phyloP scores from a whole-genome alignment of 2,888 invertebrate genomes.

The Phasia obesa region DNA sequence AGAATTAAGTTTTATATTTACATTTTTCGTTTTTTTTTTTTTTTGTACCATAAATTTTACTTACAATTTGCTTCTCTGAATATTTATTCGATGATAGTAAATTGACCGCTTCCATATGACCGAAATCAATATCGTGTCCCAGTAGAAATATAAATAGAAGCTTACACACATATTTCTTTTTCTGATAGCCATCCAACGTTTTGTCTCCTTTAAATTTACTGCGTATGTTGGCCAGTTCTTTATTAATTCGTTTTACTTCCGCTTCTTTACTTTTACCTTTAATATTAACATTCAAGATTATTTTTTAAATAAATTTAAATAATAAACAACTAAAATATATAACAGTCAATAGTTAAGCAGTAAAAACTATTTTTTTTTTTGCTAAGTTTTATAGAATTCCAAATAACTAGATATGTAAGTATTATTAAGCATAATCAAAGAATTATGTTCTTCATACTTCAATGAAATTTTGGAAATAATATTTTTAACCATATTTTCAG shows the following conservation, averaged over 20 bases:
- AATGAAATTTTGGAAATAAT: too few species aligned
- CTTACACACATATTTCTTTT: constrained; percentile 99
- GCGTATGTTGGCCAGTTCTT: constrained; percentile 99
- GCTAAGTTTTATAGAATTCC: too few species aligned
- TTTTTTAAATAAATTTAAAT: not conserved
- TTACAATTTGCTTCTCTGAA: constrained; percentile 99
- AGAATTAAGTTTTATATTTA: not conserved
- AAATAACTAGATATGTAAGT: too few species aligned
- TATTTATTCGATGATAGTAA: constrained; percentile 99
- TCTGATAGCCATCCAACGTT: constrained; percentile 99
- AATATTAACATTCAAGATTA: constrained; percentile 67
- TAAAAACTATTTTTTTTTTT: too few species aligned
- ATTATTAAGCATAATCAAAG: too few species aligned
- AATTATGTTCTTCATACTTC: too few species aligned
- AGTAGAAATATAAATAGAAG: constrained; percentile 99
- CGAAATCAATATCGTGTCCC: constrained; percentile 99
- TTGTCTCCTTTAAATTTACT: constrained; percentile 99
- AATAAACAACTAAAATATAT: too few species aligned
- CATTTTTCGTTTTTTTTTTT: too few species aligned
- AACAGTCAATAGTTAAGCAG: too few species aligned
- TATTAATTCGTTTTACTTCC: constrained; percentile 99
- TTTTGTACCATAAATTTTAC: constrained; percentile 76
- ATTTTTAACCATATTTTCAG: too few species aligned
- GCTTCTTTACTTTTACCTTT: constrained; percentile 99
- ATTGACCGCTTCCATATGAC: constrained; percentile 99